Conservation (phyloP, 2,113 vertebrate genomes). For the Microcebus murinus region DNA sequence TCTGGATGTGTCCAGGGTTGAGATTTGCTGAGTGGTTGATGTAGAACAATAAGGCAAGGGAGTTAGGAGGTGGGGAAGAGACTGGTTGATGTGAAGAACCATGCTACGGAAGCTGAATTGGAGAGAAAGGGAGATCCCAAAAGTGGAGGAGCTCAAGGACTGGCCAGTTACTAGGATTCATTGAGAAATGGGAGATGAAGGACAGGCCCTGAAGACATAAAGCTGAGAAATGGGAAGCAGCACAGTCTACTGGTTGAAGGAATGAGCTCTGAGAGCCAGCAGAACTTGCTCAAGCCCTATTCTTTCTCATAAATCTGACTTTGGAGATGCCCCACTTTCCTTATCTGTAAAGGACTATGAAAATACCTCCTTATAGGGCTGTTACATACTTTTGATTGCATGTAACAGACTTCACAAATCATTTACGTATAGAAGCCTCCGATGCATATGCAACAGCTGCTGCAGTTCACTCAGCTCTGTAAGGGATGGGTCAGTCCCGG, state of each 20-base stretch:
- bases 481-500: not conserved
- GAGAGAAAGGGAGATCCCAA: not conserved
- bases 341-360: not conserved
- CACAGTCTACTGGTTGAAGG: not conserved
- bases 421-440: not conserved
- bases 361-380: not conserved
- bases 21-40: not conserved
- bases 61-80: not conserved
- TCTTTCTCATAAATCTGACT: not conserved
- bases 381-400: not conserved
- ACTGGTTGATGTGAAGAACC: not conserved
- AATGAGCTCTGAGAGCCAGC: not conserved
- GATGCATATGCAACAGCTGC: not conserved
- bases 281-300: not conserved
- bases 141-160: not conserved
- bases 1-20: not conserved
- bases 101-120: not conserved
- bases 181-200: not conserved
- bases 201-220: not conserved
- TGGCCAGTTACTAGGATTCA: not conserved
- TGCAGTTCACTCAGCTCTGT: not conserved
- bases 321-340: not conserved
- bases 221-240: not conserved
- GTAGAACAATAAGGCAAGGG: not conserved
- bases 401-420: not conserved